These are phyloP conservation scores for Archips crataeganus DNA, from an alignment of 2,888 invertebrate genomes.

Conservation along the genomic window DNA sequence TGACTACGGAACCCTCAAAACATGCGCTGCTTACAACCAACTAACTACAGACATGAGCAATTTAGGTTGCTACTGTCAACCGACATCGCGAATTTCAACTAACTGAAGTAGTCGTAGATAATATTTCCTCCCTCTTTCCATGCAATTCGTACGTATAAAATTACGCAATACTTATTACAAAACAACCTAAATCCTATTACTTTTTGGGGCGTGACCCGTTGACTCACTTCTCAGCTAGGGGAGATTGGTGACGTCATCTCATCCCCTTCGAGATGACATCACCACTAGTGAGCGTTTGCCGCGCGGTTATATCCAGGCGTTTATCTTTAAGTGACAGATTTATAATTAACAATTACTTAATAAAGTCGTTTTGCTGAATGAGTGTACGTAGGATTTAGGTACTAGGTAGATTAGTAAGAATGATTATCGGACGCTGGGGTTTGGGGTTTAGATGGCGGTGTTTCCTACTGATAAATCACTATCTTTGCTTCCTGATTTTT, in stretches of 20 bases:
- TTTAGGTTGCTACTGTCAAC: background rate
- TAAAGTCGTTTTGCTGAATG: background rate
- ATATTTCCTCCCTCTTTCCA: background rate
- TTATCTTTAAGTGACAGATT: conserved; percentile 33
- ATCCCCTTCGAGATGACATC: conserved; percentile 74
- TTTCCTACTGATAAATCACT: too few relatives aligned
- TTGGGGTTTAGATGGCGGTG: too few relatives aligned
- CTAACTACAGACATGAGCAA: background rate
- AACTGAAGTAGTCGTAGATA: background rate
- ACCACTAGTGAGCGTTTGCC: conserved; percentile 52
- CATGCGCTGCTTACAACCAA: too few relatives aligned
- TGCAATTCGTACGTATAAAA: background rate
- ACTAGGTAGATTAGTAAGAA: background rate
- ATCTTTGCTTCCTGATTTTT: too few relatives aligned
- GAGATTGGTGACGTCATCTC: conserved; percentile 71
- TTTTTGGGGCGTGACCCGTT: conserved; percentile 68
- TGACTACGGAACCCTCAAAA: too few relatives aligned
- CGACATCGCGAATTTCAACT: background rate
- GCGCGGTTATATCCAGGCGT: conserved; percentile 49
- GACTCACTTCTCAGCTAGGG: conserved; percentile 67
- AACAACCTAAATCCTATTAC: conserved; percentile 40
- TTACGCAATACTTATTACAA: conserved; percentile 21
- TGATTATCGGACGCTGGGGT: too few relatives aligned
- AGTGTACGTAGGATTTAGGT: background rate
- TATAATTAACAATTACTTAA: background rate